Evolutionary conservation across 2,113 vertebrate genomes (phyloP).

Genomic region (Sialia sialis): DNA sequence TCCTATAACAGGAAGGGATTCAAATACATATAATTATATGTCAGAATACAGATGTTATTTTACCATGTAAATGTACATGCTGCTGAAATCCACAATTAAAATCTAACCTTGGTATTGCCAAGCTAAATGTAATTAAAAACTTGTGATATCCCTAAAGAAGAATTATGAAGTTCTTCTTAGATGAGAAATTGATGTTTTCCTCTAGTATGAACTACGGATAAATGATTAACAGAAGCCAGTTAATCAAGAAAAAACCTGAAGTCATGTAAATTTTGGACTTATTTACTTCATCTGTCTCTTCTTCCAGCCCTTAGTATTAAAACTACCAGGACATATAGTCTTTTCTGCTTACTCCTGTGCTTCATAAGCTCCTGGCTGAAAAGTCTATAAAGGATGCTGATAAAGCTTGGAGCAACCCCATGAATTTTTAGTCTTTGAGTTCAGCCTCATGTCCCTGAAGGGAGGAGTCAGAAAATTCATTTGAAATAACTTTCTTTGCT

Average conservation of each 20-base stretch:
- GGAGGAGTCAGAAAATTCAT: background rate
- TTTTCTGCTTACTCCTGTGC: background rate
- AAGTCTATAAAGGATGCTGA: background rate
- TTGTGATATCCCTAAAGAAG: background rate
- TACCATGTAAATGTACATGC: background rate
- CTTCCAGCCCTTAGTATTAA: background rate
- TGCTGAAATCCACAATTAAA: background rate
- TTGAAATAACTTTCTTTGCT: background rate
- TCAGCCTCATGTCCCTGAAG: background rate
- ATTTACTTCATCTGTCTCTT: background rate
- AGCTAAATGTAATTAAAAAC: background rate
- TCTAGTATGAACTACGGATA: background rate
- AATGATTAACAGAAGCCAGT: background rate
- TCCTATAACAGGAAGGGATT: background rate
- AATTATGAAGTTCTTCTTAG: background rate
- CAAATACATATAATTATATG: background rate
- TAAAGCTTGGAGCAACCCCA: background rate
- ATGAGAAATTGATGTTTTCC: background rate
- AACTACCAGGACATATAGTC: background rate
- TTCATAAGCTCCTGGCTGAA: background rate
- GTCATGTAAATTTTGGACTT: background rate
- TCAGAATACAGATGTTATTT: background rate
- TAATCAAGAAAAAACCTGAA: background rate
- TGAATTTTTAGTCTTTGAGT: background rate
- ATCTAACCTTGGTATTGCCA: background rate